Percentiles rank a stretch among this genome's conserved stretches.
phyloP scores from a whole-genome alignment of 2,113 vertebrate species.

The Phrynocephalus versicolor region DNA sequence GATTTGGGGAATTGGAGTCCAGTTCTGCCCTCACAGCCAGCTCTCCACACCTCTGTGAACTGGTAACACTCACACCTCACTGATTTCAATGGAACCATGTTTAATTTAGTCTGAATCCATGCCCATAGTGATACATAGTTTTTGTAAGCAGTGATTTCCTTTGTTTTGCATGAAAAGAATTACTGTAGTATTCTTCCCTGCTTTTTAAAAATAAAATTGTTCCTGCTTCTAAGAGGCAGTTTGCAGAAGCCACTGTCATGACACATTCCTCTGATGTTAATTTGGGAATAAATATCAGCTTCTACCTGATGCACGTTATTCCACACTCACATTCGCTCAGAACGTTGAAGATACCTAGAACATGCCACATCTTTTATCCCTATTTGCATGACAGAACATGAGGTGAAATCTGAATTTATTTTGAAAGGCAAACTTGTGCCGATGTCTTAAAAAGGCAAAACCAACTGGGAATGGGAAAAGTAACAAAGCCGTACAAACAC shows the following conservation, averaged over 20 bases:
- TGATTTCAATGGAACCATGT: background rate
- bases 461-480: background rate
- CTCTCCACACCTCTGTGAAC: no score
- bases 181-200: background rate
- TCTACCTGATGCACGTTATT: background rate
- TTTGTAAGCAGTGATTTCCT: background rate
- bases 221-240: background rate
- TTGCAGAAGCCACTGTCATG: background rate
- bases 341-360: background rate
- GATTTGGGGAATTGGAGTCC: no score
- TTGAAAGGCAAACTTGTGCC: slow-evolving; percentile 14
- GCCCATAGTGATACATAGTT: background rate
- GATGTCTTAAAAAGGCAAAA: slow-evolving; percentile 22
- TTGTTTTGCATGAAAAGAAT: background rate
- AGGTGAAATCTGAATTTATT: slow-evolving; percentile 11
- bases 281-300: slow-evolving; percentile 16
- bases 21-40: no score
- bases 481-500: slow-evolving; percentile 13
- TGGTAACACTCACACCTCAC: background rate
- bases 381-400: background rate
- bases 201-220: background rate
- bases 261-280: background rate
- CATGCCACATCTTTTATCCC: background rate
- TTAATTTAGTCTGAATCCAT: background rate
- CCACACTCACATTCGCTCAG: background rate